Conservation (phyloP, 2,113 vertebrate genomes). For the Aythya baeri region DNA sequence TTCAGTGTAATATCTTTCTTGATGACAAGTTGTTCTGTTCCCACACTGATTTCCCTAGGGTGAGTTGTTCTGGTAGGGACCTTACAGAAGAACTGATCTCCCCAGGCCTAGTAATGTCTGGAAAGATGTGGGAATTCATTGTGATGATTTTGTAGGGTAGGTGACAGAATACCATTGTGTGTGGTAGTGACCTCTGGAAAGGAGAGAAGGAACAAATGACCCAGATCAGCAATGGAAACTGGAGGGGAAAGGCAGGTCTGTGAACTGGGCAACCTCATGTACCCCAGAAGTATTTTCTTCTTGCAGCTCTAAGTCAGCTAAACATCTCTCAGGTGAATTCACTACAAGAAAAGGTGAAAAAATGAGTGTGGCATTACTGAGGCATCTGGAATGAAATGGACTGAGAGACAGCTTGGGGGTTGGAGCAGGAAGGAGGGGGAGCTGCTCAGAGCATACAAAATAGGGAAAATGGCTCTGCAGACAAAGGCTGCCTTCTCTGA, state of each 20-base stretch:
- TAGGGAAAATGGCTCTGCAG: slow-evolving; percentile 58
- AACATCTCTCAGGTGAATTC: slow-evolving; percentile 1
- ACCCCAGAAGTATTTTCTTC: background rate
- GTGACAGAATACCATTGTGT: background rate
- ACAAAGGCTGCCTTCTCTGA: slow-evolving; percentile 65
- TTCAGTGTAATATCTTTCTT: background rate
- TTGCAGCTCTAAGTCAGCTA: background rate
- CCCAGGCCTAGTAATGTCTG: background rate
- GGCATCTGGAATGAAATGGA: background rate
- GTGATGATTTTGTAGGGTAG: background rate
- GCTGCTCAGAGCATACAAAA: slow-evolving; percentile 50
- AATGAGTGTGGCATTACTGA: slow-evolving; percentile 14
- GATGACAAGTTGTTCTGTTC: background rate
- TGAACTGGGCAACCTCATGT: background rate
- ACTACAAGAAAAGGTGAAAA: slow-evolving; percentile 31
- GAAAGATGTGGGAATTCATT: background rate
- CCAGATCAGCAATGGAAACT: background rate
- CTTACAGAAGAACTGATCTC: background rate
- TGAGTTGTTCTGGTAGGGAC: background rate
- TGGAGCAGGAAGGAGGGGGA: slow-evolving; percentile 12
- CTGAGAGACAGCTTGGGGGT: background rate
- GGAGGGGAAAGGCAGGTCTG: background rate
- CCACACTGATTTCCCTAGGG: background rate
- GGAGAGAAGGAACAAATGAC: background rate
- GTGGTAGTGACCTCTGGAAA: background rate